These are phyloP conservation scores for rat (Rattus norvegicus) DNA, from an alignment of 2,113 vertebrate genomes.

Conservation along the genomic window DNA sequence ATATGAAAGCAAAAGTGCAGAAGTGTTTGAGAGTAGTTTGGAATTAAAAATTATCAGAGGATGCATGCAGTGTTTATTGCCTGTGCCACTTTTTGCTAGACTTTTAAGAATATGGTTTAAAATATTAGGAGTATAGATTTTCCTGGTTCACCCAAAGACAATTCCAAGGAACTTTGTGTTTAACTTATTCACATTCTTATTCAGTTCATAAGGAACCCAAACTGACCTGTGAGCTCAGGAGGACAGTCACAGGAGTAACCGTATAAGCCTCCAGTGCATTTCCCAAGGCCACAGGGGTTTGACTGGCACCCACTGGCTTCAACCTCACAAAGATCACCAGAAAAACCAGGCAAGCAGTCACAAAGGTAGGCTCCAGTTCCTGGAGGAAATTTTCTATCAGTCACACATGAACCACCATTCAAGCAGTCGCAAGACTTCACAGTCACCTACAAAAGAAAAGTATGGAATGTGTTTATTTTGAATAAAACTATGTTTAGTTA, in stretches of 20 bases:
- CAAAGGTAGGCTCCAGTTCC: conserved; percentile 90
- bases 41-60: not conserved
- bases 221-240: conserved; percentile 89
- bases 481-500: not conserved
- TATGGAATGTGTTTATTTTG: conserved; percentile 60
- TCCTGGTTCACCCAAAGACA: not conserved
- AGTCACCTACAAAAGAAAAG: conserved; percentile 87
- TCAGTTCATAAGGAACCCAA: not conserved
- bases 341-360: conserved; percentile 88
- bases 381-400: conserved; percentile 84
- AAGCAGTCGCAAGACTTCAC: conserved; percentile 91
- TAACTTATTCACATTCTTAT: not conserved
- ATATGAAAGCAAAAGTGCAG: not conserved
- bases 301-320: conserved; percentile 89
- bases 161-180: not conserved
- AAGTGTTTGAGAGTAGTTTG: not conserved
- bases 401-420: conserved; percentile 91
- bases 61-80: not conserved
- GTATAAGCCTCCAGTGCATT: conserved; percentile 87
- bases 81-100: conserved; percentile 14
- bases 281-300: conserved; percentile 90
- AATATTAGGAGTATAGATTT: not conserved
- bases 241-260: conserved; percentile 92
- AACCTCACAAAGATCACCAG: conserved; percentile 88
- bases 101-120: not conserved